These are phyloP conservation scores for Ctenodactylus gundi DNA, from an alignment of 2,113 vertebrate genomes.

Conservation along the genomic window DNA sequence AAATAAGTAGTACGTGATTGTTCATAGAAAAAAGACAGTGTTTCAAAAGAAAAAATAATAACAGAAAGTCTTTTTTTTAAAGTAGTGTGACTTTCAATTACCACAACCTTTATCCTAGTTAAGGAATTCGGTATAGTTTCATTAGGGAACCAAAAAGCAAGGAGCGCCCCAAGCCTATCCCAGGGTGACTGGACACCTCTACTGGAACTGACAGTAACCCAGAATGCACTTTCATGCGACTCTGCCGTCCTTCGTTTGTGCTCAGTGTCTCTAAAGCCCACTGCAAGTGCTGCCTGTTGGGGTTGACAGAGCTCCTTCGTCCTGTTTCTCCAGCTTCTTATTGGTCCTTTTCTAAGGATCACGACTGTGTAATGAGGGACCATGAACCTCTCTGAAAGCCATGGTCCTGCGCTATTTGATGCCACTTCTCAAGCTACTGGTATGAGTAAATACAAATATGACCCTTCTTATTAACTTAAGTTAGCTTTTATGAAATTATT, in stretches of 20 bases:
- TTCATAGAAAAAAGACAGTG: not conserved
- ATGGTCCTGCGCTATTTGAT: too few relatives aligned
- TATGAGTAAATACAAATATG: not conserved
- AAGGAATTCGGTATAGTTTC: not conserved
- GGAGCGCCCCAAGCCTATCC: not conserved
- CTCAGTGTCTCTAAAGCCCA: not conserved
- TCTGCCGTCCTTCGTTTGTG: not conserved
- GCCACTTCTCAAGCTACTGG: not conserved
- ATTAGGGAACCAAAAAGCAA: not conserved
- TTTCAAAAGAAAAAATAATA: not conserved
- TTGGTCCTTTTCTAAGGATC: not conserved
- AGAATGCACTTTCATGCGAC: rapidly evolving
- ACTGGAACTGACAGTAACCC: not conserved
- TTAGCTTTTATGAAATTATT: conserved; percentile 11
- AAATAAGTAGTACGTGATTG: not conserved
- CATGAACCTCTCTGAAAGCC: not conserved
- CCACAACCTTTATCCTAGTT: not conserved
- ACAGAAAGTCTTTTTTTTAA: too few relatives aligned
- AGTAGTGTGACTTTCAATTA: not conserved
- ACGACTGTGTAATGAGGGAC: rapidly evolving
- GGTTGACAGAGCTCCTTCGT: not conserved
- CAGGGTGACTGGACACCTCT: not conserved
- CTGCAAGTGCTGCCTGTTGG: not conserved
- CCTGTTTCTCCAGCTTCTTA: not conserved
- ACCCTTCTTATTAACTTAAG: not conserved